Base-by-base conservation (phyloP, 2,797 vertebrate species). In the Neostethus bicornis region DNA sequence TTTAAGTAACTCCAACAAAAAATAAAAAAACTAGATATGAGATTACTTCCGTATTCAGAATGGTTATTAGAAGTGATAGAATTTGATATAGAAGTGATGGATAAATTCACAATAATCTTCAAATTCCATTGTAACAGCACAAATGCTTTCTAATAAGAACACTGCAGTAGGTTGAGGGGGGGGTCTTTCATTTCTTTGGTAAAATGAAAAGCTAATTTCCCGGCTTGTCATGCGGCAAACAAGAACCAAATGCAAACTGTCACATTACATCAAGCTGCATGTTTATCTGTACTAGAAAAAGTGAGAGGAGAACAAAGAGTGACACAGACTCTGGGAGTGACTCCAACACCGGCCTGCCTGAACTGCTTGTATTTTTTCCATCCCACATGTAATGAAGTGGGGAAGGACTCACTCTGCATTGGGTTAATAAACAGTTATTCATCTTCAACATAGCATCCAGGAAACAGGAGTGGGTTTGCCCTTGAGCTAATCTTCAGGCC, bases 341-440 rank as follows among this genome's bases (percentile, higher is more conserved):
- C 51, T 11, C 47, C 37, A 25, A 37, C 38, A 41, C 7, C 45
- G 68, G 59, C 60, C 67, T 62, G 65, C 66, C 45, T 45, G 28
- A 63, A 60, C 67, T 32, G 54, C 52, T 35, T 41, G 49, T 20
- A 4, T 39, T 52, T 32, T 32, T 52, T 37, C 24, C 8, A 9
- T 9, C 20, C 44, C 16, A 10, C 12, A 25, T 48, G 51, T 87
- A 81, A 87, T 83, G 77, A 87, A 69, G 79, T 83, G 71, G 66
- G 68, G 77, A 85, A 76, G 73, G 56, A 89, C 80, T 86, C 73
- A 77, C 77, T 85, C 75, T 78, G 78, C 80, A 80, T 80, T 17
- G 50, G 85, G 81, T 88, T 88, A 82, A 85, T 88, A 89, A 89
- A 91, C 80, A 83, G 77, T 89, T 89, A 84, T 90, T 91, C 88